A percentile compares a stretch with the other conserved stretches of the same genome.
Conservation (phyloP, 2,113 vertebrate genomes). For the Neotoma lepida region DNA sequence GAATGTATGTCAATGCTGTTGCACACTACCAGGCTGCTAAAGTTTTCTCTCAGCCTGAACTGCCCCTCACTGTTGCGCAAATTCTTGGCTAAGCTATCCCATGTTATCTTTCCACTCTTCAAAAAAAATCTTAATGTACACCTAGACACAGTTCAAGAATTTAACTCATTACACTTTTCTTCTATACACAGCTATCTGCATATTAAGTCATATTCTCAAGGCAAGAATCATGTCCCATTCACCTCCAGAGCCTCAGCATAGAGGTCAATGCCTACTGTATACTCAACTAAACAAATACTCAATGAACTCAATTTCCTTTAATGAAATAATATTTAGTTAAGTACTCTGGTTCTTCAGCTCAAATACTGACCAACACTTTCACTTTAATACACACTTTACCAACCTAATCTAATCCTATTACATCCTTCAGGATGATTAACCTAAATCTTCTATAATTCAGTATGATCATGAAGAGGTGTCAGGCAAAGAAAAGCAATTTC, state of each 20-base stretch:
- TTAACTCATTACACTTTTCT: constrained; percentile 19
- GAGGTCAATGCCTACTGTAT: background rate
- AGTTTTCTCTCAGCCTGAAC: background rate
- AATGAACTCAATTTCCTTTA: constrained; percentile 3
- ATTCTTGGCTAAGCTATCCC: background rate
- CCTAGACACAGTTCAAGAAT: background rate
- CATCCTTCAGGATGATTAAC: background rate
- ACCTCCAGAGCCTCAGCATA: background rate
- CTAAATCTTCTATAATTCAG: background rate
- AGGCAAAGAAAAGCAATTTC: constrained; percentile 34
- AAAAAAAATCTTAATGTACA: background rate
- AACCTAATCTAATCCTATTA: background rate
- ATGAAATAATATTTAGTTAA: background rate
- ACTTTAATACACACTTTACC: background rate
- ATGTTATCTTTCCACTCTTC: background rate
- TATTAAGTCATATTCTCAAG: background rate
- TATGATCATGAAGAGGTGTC: background rate
- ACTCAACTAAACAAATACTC: constrained; percentile 21
- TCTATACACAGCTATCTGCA: background rate
- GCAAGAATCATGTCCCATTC: constrained; percentile 36
- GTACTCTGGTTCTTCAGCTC: background rate
- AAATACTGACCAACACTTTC: constrained; percentile 39
- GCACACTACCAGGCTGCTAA: background rate
- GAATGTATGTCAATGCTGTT: background rate
- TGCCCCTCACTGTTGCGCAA: background rate